Evolutionary conservation across 2,888 invertebrate species (phyloP).

Genomic region (Amblyjoppa fuscipennis): DNA sequence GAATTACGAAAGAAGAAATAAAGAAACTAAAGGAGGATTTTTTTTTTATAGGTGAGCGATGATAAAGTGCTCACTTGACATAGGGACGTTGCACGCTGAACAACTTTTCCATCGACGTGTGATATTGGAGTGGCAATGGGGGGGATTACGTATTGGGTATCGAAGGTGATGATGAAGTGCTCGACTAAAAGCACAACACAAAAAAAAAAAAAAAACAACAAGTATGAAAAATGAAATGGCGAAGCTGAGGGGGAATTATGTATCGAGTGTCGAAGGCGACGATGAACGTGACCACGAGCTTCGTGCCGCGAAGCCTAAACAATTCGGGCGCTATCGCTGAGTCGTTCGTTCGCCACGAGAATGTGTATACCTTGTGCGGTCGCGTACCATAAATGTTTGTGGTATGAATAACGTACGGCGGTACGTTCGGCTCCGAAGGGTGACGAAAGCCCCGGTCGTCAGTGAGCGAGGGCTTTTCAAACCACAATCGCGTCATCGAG

Average conservation of each 20-base stretch:
- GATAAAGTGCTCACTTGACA: not conserved
- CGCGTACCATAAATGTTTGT: conserved; percentile 6
- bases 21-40: conserved; percentile 32
- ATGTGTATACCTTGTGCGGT: not conserved
- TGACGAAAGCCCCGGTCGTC: conserved; percentile 4
- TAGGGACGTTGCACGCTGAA: no score
- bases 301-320: conserved; percentile 78
- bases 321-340: conserved; percentile 40
- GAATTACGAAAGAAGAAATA: conserved; percentile 65
- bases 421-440: conserved; percentile 14
- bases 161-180: not conserved
- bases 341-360: conserved; percentile 1
- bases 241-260: conserved; percentile 26
- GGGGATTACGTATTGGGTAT: not conserved
- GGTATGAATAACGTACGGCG: not conserved
- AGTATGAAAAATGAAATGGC: conserved; percentile 63
- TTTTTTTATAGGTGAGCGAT: no score
- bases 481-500: conserved; percentile 2
- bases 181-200: not conserved
- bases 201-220: not conserved
- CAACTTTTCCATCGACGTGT: no score
- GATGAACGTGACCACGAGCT: conserved; percentile 40
- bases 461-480: not conserved
- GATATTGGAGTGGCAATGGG: no score
- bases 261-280: conserved; percentile 10